Conservation (phyloP, 2,888 invertebrate species). For the Ectemnius lituratus region DNA sequence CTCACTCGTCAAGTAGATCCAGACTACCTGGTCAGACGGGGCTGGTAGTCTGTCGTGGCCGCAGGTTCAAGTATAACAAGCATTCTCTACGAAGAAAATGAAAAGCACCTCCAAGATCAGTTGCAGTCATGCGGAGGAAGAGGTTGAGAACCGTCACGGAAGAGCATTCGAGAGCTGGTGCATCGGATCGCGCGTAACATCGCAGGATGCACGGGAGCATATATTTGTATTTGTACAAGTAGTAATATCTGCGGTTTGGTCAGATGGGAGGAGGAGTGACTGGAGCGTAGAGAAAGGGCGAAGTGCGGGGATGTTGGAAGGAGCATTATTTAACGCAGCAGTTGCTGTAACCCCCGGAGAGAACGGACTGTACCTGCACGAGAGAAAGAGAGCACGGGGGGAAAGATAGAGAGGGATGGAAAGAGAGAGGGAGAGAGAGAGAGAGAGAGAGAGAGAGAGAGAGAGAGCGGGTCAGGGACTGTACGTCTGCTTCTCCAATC, state of each 20-base stretch:
- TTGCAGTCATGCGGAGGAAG: background rate
- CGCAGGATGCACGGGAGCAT: slow-evolving; percentile 11
- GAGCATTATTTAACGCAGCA: slow-evolving; percentile 46
- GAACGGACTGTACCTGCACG: slow-evolving; percentile 2
- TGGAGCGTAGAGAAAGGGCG: background rate
- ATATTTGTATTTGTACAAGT: slow-evolving; percentile 71
- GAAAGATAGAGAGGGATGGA: slow-evolving; percentile 5
- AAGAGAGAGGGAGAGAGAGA: background rate
- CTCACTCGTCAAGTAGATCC: too few relatives aligned
- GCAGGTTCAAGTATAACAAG: too few relatives aligned
- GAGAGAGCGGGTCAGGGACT: slow-evolving; percentile 60
- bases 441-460: slow-evolving; percentile 2
- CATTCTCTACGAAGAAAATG: too few relatives aligned
- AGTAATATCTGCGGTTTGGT: slow-evolving; percentile 70
- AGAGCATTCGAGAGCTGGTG: slow-evolving; percentile 45
- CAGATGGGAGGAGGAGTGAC: slow-evolving; percentile 39
- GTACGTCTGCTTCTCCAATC: slow-evolving; percentile 75
- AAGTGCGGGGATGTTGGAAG: background rate
- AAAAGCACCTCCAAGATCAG: too few relatives aligned
- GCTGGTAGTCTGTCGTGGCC: too few relatives aligned
- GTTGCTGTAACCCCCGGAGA: slow-evolving; percentile 2
- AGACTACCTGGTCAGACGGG: too few relatives aligned
- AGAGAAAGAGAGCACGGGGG: slow-evolving; percentile 31
- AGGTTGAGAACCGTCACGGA: slow-evolving; percentile 21
- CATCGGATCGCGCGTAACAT: too few relatives aligned